phyloP scores from a whole-genome alignment of 2,888 invertebrate genomes.

The Ernsta delagoae region DNA sequence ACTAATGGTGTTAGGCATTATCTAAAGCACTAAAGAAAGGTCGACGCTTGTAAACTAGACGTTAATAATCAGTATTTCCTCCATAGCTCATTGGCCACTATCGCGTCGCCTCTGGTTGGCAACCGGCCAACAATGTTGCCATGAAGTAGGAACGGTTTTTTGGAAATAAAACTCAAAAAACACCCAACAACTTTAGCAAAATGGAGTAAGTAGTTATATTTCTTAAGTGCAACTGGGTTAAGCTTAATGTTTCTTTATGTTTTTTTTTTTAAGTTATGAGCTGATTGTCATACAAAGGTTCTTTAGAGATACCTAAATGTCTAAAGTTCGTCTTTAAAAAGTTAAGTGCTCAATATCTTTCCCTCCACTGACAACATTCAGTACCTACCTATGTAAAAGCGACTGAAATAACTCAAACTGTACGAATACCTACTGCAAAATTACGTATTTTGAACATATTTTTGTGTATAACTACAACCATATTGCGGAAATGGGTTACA shows the following conservation, averaged over 20 bases:
- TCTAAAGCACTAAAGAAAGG: no score
- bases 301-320: no score
- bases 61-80: conserved; percentile 41
- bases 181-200: neutral
- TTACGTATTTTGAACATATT: neutral
- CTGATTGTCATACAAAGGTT: no score
- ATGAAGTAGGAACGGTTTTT: neutral
- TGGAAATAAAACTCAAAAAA: conserved; percentile 2
- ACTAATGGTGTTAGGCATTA: no score
- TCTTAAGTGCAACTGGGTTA: conserved; percentile 3
- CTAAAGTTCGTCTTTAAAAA: neutral
- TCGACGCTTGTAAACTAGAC: conserved; percentile 21
- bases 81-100: conserved; percentile 40
- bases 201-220: no score
- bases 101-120: conserved; percentile 37
- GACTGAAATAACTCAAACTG: neutral
- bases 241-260: neutral
- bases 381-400: neutral
- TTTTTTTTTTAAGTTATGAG: no score
- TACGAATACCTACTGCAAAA: neutral
- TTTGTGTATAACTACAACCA: neutral
- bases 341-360: neutral
- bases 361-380: neutral
- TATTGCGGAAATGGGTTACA: neutral
- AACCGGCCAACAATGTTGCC: conserved; percentile 31